Percentiles rank a stretch among this genome's conserved stretches.
Evolutionary conservation across 2,113 vertebrate species (phyloP).

Genomic region (Peromyscus maniculatus): DNA sequence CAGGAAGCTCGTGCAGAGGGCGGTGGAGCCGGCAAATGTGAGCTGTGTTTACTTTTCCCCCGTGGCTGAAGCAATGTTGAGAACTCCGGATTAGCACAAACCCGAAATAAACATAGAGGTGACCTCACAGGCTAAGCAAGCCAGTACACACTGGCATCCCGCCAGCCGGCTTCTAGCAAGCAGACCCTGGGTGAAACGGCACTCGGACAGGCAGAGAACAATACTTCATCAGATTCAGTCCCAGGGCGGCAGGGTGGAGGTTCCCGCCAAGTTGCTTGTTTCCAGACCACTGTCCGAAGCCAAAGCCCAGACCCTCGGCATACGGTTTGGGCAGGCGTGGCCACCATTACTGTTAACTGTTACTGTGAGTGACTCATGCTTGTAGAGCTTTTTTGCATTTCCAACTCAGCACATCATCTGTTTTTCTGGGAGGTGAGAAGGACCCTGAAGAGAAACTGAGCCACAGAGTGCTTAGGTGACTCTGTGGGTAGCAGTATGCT

Average conservation of each 20-base stretch:
- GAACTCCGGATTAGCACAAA: neutral
- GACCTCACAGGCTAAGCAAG: neutral
- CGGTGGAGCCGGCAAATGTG: rapidly evolving
- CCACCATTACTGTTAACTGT: too few species aligned
- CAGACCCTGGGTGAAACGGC: neutral
- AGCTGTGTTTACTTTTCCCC: neutral
- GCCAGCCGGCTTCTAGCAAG: neutral
- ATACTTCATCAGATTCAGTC: too few species aligned
- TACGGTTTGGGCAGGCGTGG: rapidly evolving
- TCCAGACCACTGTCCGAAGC: neutral
- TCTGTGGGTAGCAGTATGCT: rapidly evolving
- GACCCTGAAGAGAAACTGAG: neutral
- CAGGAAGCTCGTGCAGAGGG: neutral
- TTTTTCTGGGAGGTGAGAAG: neutral
- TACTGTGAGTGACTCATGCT: too few species aligned
- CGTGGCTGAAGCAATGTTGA: neutral
- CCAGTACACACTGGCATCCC: neutral
- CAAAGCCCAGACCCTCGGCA: rapidly evolving
- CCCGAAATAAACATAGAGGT: neutral
- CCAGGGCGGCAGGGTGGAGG: neutral
- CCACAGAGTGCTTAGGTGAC: rapidly evolving
- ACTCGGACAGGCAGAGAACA: neutral
- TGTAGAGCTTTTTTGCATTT: neutral
- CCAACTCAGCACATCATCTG: neutral
- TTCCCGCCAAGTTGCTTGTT: neutral